phyloP scores from a whole-genome alignment of 2,113 vertebrate species.

The Sclerurus mexicanus region DNA sequence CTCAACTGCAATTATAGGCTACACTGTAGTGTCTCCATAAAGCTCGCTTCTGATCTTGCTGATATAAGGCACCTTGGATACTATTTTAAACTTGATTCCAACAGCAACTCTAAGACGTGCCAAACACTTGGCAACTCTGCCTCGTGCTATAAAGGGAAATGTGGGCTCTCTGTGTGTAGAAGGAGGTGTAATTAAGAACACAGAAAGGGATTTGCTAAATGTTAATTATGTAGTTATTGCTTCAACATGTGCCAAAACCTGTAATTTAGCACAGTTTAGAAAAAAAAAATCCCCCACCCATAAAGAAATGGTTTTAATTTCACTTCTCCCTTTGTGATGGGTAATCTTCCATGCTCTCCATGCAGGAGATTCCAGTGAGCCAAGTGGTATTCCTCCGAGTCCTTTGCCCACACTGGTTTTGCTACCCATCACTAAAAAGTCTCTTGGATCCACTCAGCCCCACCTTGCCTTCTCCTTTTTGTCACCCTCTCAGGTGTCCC shows the following conservation, averaged over 20 bases:
- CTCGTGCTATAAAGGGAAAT: constrained; percentile 63
- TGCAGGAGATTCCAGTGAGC: background rate
- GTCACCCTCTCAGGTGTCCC: background rate
- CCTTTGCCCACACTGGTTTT: background rate
- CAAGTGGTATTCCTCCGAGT: background rate
- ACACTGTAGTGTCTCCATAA: background rate
- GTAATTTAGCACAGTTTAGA: constrained; percentile 52
- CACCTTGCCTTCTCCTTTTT: background rate
- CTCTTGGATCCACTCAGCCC: background rate
- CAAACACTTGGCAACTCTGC: constrained; percentile 60
- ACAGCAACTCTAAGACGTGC: constrained; percentile 46
- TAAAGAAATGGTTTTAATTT: constrained; percentile 31
- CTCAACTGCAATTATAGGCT: constrained; percentile 28
- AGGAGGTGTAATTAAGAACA: constrained; percentile 61
- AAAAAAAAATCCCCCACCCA: constrained; percentile 24
- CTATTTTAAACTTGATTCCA: constrained; percentile 39
- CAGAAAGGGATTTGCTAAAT: constrained; percentile 68
- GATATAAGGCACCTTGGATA: constrained; percentile 44
- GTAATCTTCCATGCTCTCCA: background rate
- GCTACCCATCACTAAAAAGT: background rate
- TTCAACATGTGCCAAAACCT: constrained; percentile 57
- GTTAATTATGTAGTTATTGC: constrained; percentile 67
- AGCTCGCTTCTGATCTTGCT: constrained; percentile 30
- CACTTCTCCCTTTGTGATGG: background rate
- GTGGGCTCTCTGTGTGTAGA: constrained; percentile 29